A percentile compares a stretch with the other conserved stretches of the same genome.
Evolutionary conservation across 1,140 invertebrate genomes (phyloP).

Genomic region (Leptinotarsa undecemlineata): DNA sequence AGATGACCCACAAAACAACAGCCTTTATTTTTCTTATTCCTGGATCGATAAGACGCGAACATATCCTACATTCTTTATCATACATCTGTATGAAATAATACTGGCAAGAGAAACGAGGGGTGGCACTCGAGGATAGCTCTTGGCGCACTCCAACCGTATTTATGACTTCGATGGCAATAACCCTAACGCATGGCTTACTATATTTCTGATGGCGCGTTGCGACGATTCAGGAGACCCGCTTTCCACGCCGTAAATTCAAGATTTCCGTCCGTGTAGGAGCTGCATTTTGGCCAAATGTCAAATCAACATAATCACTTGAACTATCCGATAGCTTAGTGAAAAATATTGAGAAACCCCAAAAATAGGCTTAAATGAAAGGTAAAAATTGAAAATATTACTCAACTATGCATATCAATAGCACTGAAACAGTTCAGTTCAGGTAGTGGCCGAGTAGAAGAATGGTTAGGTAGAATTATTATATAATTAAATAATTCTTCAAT

Average conservation of each 20-base stretch:
- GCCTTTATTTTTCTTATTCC: not conserved
- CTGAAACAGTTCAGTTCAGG: too few relatives aligned
- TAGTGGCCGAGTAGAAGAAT: too few relatives aligned
- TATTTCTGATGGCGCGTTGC: conserved; percentile 20
- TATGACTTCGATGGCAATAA: conserved; percentile 24
- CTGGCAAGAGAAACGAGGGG: not conserved
- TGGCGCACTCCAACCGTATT: conserved; percentile 23
- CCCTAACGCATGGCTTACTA: conserved; percentile 26
- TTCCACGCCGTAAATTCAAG: conserved; percentile 23
- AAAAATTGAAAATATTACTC: too few relatives aligned
- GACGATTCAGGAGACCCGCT: not conserved
- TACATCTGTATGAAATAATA: conserved; percentile 19
- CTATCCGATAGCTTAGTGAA: too few relatives aligned
- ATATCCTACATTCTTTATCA: conserved; percentile 17
- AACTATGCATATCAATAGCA: too few relatives aligned
- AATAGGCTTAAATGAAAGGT: too few relatives aligned
- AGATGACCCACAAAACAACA: too few relatives aligned
- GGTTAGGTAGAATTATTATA: too few relatives aligned
- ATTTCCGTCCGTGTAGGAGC: not conserved
- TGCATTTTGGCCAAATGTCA: not conserved
- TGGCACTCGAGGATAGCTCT: not conserved
- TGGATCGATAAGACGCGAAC: conserved; percentile 4
- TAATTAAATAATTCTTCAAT: too few relatives aligned
- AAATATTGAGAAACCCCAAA: too few relatives aligned
- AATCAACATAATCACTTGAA: too few relatives aligned